Evolutionary conservation across 2,113 vertebrate genomes (phyloP).

Genomic region (Riparia riparia): DNA sequence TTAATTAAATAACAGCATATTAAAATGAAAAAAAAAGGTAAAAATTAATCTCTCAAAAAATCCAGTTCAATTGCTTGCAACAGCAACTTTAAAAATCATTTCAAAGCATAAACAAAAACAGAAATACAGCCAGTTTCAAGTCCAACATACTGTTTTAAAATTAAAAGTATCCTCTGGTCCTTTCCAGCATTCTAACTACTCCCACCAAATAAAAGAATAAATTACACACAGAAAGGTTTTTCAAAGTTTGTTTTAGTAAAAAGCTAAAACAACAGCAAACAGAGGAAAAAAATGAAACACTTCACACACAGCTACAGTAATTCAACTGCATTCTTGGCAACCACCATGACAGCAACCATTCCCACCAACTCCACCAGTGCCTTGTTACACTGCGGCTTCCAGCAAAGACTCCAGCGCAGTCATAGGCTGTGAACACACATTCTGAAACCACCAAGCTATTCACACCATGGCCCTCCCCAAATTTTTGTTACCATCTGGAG

Average conservation of each 20-base stretch:
- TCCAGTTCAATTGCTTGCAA: neutral
- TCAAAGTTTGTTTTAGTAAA: neutral
- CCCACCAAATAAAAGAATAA: neutral
- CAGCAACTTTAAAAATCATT: neutral
- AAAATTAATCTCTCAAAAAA: neutral
- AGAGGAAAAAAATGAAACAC: neutral
- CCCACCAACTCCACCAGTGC: neutral
- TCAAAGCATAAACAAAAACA: neutral
- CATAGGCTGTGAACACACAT: neutral
- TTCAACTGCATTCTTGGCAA: neutral
- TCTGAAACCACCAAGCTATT: neutral
- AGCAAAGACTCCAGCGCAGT: neutral
- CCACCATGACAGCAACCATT: neutral
- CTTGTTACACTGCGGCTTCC: neutral
- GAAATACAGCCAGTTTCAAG: neutral
- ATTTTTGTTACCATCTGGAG: neutral
- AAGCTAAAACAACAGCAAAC: neutral
- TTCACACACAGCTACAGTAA: neutral
- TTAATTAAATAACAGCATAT: neutral
- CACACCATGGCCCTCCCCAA: rapidly evolving
- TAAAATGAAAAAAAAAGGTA: neutral
- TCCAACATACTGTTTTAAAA: neutral
- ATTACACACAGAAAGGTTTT: neutral
- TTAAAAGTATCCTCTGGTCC: neutral
- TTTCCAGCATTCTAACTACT: neutral